Evolutionary conservation across 2,797 vertebrate genomes (phyloP).

Genomic region (Toxotes lorentzi): DNA sequence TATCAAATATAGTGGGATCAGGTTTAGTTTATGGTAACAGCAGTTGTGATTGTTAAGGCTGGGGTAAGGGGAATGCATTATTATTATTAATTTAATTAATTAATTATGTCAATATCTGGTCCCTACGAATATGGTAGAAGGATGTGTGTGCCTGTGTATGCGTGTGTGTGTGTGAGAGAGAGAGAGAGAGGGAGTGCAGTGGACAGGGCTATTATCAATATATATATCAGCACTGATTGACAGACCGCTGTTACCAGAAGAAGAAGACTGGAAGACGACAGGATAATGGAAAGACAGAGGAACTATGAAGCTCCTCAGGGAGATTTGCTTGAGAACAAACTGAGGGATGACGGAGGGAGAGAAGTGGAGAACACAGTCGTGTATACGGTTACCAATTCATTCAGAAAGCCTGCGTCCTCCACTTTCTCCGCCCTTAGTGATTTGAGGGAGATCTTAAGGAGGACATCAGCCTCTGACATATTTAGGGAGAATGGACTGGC

Average conservation of each 20-base stretch:
- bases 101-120: no score
- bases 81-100: no score
- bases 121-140: no score
- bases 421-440: background rate
- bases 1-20: no score
- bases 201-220: constrained; percentile 61
- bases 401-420: background rate
- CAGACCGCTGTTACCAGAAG: constrained; percentile 41
- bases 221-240: constrained; percentile 72
- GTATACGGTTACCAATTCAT: background rate
- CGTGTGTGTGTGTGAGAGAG: background rate
- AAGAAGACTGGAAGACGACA: constrained; percentile 31
- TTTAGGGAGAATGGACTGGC: background rate
- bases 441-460: background rate
- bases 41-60: no score
- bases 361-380: constrained; percentile 4
- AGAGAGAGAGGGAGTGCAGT: background rate
- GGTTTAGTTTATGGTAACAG: no score
- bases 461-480: background rate
- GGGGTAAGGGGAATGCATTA: no score
- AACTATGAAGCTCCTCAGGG: constrained; percentile 5
- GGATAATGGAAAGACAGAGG: constrained; percentile 45
- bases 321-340: constrained; percentile 20
- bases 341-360: constrained; percentile 7
- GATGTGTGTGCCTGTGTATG: no score